phyloP scores from a whole-genome alignment of 2,113 vertebrate species.

The Apeltes quadracus region DNA sequence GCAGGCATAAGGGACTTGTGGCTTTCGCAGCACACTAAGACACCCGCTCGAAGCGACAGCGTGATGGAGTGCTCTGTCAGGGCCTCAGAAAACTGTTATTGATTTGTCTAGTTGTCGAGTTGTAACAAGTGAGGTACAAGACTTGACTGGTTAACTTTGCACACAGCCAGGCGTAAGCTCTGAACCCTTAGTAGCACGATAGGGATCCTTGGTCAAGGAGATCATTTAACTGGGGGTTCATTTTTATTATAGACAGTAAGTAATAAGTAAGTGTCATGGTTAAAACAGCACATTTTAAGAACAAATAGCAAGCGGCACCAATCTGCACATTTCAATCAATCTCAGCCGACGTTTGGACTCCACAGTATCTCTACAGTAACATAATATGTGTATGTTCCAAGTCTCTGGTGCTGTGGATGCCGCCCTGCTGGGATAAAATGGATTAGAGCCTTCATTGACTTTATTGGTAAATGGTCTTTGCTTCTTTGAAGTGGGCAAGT shows the following conservation, averaged over 20 bases:
- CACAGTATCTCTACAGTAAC: no score
- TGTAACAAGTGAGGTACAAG: slow-evolving; percentile 30
- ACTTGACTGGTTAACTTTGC: background rate
- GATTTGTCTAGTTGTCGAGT: slow-evolving; percentile 51
- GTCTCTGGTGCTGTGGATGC: background rate
- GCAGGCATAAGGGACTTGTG: slow-evolving; percentile 43
- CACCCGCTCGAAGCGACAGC: slow-evolving; percentile 53
- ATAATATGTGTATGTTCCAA: background rate
- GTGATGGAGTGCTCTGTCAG: slow-evolving; percentile 56
- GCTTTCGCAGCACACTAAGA: slow-evolving; percentile 54
- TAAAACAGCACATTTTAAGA: background rate
- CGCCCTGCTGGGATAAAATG: background rate
- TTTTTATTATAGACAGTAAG: no score
- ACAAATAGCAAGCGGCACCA: no score
- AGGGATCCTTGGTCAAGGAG: no score
- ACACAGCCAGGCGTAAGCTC: background rate
- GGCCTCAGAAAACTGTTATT: slow-evolving; percentile 50
- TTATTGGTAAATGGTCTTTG: background rate
- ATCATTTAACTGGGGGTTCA: no score
- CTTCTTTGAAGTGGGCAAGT: no score
- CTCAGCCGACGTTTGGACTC: background rate
- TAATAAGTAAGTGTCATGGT: no score
- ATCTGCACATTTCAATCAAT: background rate
- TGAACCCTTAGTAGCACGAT: background rate
- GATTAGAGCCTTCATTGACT: background rate